Evolutionary conservation across 2,797 vertebrate genomes (phyloP), one percentile per base, ranked within the genome.

Genomic region (Falco berigora): DNA sequence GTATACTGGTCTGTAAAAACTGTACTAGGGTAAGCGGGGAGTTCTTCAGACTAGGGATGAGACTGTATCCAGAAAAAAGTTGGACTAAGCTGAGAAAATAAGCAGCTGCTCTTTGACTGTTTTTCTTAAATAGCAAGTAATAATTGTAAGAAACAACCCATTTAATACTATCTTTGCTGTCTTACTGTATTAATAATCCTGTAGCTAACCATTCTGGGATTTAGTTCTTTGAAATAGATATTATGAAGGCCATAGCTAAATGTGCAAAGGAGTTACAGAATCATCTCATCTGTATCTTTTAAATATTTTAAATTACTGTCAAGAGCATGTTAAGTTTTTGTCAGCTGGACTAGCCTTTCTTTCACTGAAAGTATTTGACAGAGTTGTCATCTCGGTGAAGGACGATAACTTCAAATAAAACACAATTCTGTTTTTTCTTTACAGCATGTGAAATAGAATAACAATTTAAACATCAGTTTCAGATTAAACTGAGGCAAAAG

Each of bases 81-180:
- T 74, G 52, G 69, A 46, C 24, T 36, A 14, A 42, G 15, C 8
- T 66, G 40, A 46, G 49, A 81, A 71, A 76, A 88, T 15, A 83
- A 94, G 73, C 56, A 94, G 38, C 67, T 94, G 42, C 44, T 96
- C 42, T 80, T 49, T 59, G 90, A 56, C 44, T 52, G 80, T 23
- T 81, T 95, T 62, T 94, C 44, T 64, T 71, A 49, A 49, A 49
- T 91, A 90, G 79, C 58, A 83, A 90, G 49, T 86, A 74, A 56
- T 68, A 77, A 80, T n/a, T 62, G 63, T 77, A 86, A 93, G 90
- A 94, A 85, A 69, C 91, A 91, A 91, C 61, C 63, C 38, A 82
- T 82, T 78, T 86, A 94, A 88, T 79, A 59, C 90, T 96, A 52
- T 90, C 86, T 97, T 96, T 98, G 30, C 63, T 96, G 72, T 97